Base-by-base conservation (phyloP, 2,113 vertebrate genomes). In the Danionella cerebrum region DNA sequence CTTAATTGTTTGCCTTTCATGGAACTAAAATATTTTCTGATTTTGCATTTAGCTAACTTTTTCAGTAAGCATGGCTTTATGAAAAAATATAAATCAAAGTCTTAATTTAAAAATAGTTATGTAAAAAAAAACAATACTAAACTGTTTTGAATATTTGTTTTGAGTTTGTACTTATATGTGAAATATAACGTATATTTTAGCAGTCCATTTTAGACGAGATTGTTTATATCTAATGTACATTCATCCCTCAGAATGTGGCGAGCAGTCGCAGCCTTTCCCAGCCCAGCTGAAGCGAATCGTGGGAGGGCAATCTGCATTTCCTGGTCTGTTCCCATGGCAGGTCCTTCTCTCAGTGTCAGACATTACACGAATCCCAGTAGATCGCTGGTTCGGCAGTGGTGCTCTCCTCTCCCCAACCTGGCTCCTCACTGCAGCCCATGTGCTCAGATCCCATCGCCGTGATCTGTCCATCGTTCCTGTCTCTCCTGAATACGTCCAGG, bases 271-370 rank as follows among this genome's bases (percentile, higher is more conserved):
- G 3, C 22, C 84, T 2, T 81, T 95, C 39, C 93, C 94, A 0
- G 68, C 76, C 12, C 86, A 91, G 51, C 85, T 90, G 80, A 98
- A 97, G 81, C 83, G 96, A 21, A 94, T 99, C 8, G 93, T 99
- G 0, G 96, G 95, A 0, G 96, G 96, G 6, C 86, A 88, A 1
- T 84, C 83, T 0, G 91, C 96, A 0, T 87, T 87, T 47, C 90
- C 89, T 0, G 96, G 96, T 10, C 87, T 92, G 65, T 98, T 99
- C 76, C 96, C 96, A 0, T 99, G 96, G 96, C 96, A 99, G 81
- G 92, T 87, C 1, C 88, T 98, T 18, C 91, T 99, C 6, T 90
- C 92, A 33, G 94, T 97, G 44, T 90, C 96, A 76, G 96, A 99
- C 10, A 81, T 78, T 53, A 94, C 93, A 0, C 87, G 96, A 6